Evolutionary conservation across 2,797 vertebrate genomes (phyloP), one percentile per base, ranked within the genome.

Genomic region (Danio kyathit): DNA sequence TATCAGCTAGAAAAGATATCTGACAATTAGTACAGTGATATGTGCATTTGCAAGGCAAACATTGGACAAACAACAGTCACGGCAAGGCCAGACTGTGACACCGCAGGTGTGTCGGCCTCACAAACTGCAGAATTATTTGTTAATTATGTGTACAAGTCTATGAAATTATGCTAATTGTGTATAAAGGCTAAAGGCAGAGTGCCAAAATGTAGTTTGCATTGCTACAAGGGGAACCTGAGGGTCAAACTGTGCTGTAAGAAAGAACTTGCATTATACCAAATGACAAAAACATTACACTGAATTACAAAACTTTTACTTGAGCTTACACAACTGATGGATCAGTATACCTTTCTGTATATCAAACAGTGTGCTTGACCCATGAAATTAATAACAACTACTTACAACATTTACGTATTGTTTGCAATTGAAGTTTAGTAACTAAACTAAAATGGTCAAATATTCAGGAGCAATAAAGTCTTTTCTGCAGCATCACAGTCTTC

Each of bases 1-100:
- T 40, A 56, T 61, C 56, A 63, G 14, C 57, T 54, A 64, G 67
- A 72, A 63, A 79, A 29, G 8, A 70, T 48, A 59, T 59, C 76
- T 16, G 57, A 72, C 56, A 79, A 61, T 71, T 61, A 71, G 44
- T 3, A n/a, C 56, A 2, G 19, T 17, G 16, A 46, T 56, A 44
- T 57, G 43, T 38, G 60, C 12, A 64, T 40, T 48, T 17, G 38
- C 52, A 78, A 69, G 78, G 52, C 65, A 41, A 77, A 69, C 51
- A 57, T 43, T 19, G 49, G 48, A 21, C 17, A 19, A 43, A 70
- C 17, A 56, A 56, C 17, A 56, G 51, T 19, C 51, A 56, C 51
- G 13, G 19, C 5, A 16, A 19, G 43, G 11, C 12, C 64, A 59
- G 51, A 67, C 51, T 7, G 61, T 14, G 29, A 48, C 46, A 29